Evolutionary conservation across 1,140 invertebrate species (phyloP), one percentile per base, ranked within the genome.

Genomic region (Lordiphosa clarofinis): DNA sequence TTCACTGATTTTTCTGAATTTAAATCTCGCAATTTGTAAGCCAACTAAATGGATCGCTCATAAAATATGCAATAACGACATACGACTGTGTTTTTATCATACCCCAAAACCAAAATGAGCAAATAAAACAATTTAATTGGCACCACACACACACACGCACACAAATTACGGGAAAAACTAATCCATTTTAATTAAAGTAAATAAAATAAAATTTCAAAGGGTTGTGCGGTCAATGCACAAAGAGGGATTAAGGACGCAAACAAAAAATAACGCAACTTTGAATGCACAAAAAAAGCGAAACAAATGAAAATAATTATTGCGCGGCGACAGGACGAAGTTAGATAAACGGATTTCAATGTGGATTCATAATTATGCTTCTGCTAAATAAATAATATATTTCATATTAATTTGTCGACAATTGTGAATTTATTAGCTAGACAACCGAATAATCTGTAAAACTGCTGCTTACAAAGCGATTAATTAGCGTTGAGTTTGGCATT

Each of bases 151-250:
- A 55, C 19, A 19, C 19, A 19, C 19, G 3, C 19, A 19, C 19
- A 19, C 19, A 19, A 36, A 56, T 43, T 46, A 38, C 24, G 39
- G 2, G 10, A 54, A 53, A 73, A 73, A 66, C 69, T 70, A 82
- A 84, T 82, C 78, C 64, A 82, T 82, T 84, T 82, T 84, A 82
- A 82, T 82, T 82, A 82, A 84, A 70, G 78, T 69, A 82, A 82
- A 82, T 84, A 84, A 59, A 57, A 70, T 70, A 48, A 44, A 70
- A 65, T 84, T 82, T 63, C 65, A 82, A 69, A 78, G 73, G 40
- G 56, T 65, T 62, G 42, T 31, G 49, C 46, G 73, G 55, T 68
- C 50, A 56, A 12, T 12, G 38, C 52, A 46, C 56, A 71, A 59
- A 73, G 33, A 46, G 50, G 48, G 81, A 78, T 84, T 73, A 82